Base-by-base conservation (phyloP, 2,797 vertebrate species). In the Syngnathus acus region DNA sequence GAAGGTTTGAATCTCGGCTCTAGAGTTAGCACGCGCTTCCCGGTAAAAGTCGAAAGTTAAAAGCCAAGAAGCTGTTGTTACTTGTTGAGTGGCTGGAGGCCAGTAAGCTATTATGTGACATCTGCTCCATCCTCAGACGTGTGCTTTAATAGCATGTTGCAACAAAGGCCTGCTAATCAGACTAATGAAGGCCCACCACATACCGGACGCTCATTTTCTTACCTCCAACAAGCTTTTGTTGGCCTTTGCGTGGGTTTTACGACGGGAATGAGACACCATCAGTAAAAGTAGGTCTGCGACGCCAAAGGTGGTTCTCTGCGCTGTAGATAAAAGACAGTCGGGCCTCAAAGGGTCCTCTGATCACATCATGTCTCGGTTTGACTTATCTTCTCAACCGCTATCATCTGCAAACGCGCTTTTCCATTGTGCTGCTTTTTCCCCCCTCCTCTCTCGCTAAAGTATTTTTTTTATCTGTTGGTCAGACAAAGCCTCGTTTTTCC, bases 71-170 rank as follows among this genome's bases (percentile, higher is more conserved):
- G 81, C 84, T 89, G 84, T 89, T 87, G 65, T 58, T 84, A 85
- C 86, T 86, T 84, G 86, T 80, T 84, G 60, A 65, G 0, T 86
- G 85, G 85, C 83, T 83, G 45, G 62, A 68, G 82, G 87, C 86
- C 86, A 88, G 77, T 64, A 76, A 82, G 76, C 81, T 85, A 78
- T 89, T 86, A 87, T 87, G 82, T 84, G 82, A 86, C 86, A 88
- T 89, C 86, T 89, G 86, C 77, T 87, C 81, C 79, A 76, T 83
- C 76, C 69, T 87, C 76, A 73, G 82, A 82, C 78, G 81, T 82
- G 79, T 84, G 84, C 74, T 77, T 66, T 87, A 85, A 88, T 90
- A 73, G 78, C 84, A 88, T 80, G 81, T 85, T 89, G 87, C 78
- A 71, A 81, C 83, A 83, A 81, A 82, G 84, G 74, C 81, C 66